Evolutionary conservation across 2,113 vertebrate genomes (phyloP).

Genomic region (Caranx melampygus): DNA sequence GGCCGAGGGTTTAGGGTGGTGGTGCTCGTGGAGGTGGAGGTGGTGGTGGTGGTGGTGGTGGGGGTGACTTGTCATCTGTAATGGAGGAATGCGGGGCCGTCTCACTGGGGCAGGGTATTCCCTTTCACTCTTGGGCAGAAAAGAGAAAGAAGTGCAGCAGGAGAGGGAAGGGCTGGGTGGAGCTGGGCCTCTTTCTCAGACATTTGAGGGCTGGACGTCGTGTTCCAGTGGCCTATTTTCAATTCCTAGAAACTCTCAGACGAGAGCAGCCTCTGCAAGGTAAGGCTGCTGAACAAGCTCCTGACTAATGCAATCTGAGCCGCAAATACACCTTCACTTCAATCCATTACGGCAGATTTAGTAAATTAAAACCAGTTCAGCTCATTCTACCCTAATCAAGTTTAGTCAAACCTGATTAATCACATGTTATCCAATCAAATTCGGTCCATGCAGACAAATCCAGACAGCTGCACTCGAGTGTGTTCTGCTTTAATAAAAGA

Average conservation of each 20-base stretch:
- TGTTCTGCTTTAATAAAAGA: neutral
- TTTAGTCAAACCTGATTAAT: constrained; percentile 41
- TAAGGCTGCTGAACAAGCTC: constrained; percentile 26
- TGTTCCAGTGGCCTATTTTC: constrained; percentile 70
- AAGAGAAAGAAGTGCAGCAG: constrained; percentile 47
- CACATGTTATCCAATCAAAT: constrained; percentile 5
- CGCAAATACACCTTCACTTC: neutral
- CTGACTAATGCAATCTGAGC: constrained; percentile 9
- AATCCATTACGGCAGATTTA: constrained; percentile 28
- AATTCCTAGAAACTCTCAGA: constrained; percentile 52
- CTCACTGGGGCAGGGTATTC: constrained; percentile 71
- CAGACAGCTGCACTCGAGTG: neutral
- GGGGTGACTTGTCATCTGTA: constrained; percentile 71
- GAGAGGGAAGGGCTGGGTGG: constrained; percentile 45
- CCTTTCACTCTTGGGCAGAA: constrained; percentile 64
- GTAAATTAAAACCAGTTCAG: constrained; percentile 22
- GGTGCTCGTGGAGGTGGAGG: constrained; percentile 11
- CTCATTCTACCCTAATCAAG: constrained; percentile 22
- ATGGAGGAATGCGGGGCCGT: constrained; percentile 76
- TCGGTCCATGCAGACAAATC: neutral
- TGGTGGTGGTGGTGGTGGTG: neutral
- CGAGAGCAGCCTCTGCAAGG: constrained; percentile 21
- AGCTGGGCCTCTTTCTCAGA: constrained; percentile 57
- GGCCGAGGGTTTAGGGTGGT: constrained; percentile 45
- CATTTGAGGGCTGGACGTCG: constrained; percentile 14